Base-by-base conservation (phyloP, 2,113 vertebrate species). In the Etheostoma cragini region DNA sequence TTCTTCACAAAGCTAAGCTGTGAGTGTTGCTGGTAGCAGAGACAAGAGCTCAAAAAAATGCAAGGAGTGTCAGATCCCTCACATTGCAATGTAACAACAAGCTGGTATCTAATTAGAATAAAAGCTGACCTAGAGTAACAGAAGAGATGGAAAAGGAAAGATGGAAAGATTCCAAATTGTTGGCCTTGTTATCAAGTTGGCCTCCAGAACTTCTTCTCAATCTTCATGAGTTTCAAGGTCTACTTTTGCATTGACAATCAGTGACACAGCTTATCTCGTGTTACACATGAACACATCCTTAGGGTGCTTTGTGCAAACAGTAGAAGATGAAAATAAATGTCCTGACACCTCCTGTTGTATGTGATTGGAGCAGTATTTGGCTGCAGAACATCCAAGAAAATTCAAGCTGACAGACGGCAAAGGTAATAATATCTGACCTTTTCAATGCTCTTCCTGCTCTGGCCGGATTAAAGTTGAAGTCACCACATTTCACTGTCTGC, bases 1-100 rank as follows among this genome's bases (percentile, higher is more conserved):
- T 75, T 80, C 63, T 78, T 70, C 49, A 75, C 46, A 58, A 76
- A 83, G 72, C 70, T 49, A n/a, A 84, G 62, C 67, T 30, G 53
- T 5, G 60, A 81, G 60, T 0, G 2, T 56, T 22, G 42, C 79
- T 78, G 26, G n/a, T 52, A 3, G 78, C 57, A 38, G 52, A 71
- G 65, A 62, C 46, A 52, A 22, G 60, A 72, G 38, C 73, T 83
- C 46, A 57, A 45, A 76, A 17, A 72, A 26, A 3, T 4, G n/a
- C 1, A 30, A 30, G 1, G 26, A 3, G 21, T 3, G 33, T 72
- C 38, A 52, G 70, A 62, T 79, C 42, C 17, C 42, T 22, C 11
- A 85, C 74, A 45, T 63, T 74, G 35, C 65, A 68, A 76, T 81
- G 58, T 1, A 58, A 68, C 16, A 49, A 77, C 49, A 66, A 45